Base-by-base conservation (phyloP, 2,797 vertebrate species). In the Sebastolobus alascanus region DNA sequence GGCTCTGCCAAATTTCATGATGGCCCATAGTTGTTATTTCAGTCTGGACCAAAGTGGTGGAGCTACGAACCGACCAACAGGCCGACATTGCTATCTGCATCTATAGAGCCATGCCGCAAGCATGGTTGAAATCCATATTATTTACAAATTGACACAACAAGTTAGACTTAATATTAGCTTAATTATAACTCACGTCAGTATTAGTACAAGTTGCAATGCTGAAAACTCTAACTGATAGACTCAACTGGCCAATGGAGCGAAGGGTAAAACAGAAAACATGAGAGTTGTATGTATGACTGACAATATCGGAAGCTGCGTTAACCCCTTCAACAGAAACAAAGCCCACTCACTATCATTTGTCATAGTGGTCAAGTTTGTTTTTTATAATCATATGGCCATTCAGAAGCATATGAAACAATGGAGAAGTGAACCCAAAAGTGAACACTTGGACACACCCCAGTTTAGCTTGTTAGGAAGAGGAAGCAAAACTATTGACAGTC, bases 401-500 rank as follows among this genome's bases (percentile, higher is more conserved):
- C 11, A 29, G 13, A 50, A 18, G 8, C 29, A 37, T 68, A 27
- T 46, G 6, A 6, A 55, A 31, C 4, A 29, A 54, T 40, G 5
- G 7, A 66, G 38, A 58, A 29, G 22, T 80, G 60, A 33, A 64
- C 27, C 54, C 6, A 46, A 61, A 74, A 52, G 35, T 77, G 52
- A 80, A 82, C 55, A 9, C 27, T 18, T 43, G 8, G 38, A 70
- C 75, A 80, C 25, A 56, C n/a, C 27, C 46, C 38, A 46, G 25
- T 68, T 80, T 54, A 71, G 2, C 35, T 12, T 22, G 9, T 22
- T 20, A 69, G 40, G n/a, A 50, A 73, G 22, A 31, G 73, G 84
- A 90, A 85, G 43, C 1, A 31, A 80, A 90, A 88, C 64, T 54
- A n/a, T 27, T 33, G 14, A 68, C 25, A 52, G 11, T 61, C 8